Conservation (phyloP, 2,113 vertebrate genomes). For the Pachypanchax playfairii region DNA sequence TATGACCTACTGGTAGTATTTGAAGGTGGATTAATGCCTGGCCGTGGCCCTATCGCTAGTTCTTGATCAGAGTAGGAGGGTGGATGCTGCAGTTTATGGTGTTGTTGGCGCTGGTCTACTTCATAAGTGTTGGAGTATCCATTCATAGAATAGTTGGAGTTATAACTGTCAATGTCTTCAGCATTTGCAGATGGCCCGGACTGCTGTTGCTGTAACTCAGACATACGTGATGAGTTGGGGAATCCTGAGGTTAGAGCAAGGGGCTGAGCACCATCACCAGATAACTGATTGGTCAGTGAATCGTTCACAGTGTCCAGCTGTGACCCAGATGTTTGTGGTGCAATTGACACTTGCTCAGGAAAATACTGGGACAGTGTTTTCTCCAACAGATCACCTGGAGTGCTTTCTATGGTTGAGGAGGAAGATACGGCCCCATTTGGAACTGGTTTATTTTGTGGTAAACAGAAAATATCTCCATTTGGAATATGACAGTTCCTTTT, state of each 20-base stretch:
- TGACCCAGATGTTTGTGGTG: conserved; percentile 85
- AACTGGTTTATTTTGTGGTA: conserved; percentile 85
- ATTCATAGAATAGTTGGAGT: conserved; percentile 75
- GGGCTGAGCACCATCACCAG: conserved; percentile 80
- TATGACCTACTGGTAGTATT: conserved; percentile 77
- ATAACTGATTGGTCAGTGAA: conserved; percentile 81
- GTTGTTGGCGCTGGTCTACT: conserved; percentile 76
- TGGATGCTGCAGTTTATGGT: conserved; percentile 60
- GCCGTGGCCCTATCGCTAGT: conserved; percentile 62
- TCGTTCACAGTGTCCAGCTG: conserved; percentile 82
- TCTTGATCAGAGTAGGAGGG: conserved; percentile 68
- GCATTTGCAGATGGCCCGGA: conserved; percentile 68
- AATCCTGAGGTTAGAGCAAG: conserved; percentile 91
- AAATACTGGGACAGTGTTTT: conserved; percentile 91
- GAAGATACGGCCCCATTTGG: conserved; percentile 91
- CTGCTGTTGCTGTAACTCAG: conserved; percentile 83
- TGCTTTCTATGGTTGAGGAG: conserved; percentile 86
- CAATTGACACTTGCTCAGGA: conserved; percentile 88
- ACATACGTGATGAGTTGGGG: conserved; percentile 82
- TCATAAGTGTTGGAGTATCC: conserved; percentile 75
- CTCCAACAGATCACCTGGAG: conserved; percentile 86
- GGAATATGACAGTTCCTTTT: conserved; percentile 79
- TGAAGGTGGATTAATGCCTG: conserved; percentile 73
- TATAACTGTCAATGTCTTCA: conserved; percentile 76
- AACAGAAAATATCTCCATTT: conserved; percentile 83